Conservation (phyloP, 1,140 invertebrate species). For the Euwallacea fornicatus region DNA sequence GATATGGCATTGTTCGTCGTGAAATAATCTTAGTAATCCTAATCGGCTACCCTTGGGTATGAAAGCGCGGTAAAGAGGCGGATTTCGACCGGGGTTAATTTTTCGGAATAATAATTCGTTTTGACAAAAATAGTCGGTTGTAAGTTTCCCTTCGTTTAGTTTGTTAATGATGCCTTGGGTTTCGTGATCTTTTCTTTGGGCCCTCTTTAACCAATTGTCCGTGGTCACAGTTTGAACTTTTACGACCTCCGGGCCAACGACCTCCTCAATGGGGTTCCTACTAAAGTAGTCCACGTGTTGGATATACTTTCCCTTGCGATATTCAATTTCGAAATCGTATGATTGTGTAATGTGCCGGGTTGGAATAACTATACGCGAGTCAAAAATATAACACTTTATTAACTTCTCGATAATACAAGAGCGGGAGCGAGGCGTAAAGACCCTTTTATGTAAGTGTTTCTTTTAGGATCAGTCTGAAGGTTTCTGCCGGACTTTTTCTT, state of each 20-base stretch:
- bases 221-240: background rate
- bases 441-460: too few relatives aligned
- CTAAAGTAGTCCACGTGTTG: conserved; percentile 25
- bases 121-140: background rate
- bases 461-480: too few relatives aligned
- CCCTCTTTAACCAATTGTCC: conserved; percentile 8
- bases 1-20: conserved; percentile 23
- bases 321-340: conserved; percentile 43
- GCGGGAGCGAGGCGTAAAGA: too few relatives aligned
- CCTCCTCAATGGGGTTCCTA: conserved; percentile 8
- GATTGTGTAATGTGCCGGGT: too few relatives aligned
- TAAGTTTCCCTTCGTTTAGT: background rate
- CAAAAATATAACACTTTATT: too few relatives aligned
- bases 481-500: too few relatives aligned
- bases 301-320: conserved; percentile 12
- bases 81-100: background rate
- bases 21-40: too few relatives aligned
- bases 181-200: conserved; percentile 25
- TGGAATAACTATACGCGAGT: too few relatives aligned
- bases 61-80: conserved; percentile 6
- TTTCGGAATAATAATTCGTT: background rate
- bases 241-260: too few relatives aligned
- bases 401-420: too few relatives aligned
- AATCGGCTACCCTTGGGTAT: conserved; percentile 22
- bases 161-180: background rate